These are phyloP conservation scores for Psittacula cyanocephala DNA, from an alignment of 2,113 vertebrate species.

Conservation along the genomic window DNA sequence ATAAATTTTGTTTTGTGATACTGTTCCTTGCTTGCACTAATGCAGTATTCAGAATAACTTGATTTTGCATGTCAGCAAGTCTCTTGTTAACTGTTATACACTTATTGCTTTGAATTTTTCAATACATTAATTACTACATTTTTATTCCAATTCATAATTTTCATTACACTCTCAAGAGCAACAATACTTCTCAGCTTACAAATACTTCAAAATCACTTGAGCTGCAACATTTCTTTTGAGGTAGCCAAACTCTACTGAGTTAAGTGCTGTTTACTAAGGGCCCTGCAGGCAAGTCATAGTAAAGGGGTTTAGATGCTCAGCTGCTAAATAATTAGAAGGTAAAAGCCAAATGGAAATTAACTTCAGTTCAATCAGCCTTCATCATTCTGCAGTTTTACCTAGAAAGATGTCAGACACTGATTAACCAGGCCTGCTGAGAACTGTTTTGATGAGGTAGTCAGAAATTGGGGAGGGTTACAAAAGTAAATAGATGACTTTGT, in stretches of 20 bases:
- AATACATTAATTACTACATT: background rate
- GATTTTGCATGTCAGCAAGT: background rate
- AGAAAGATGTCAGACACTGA: slow-evolving; percentile 11
- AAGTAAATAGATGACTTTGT: slow-evolving; percentile 12
- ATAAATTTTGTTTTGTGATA: background rate
- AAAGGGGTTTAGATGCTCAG: background rate
- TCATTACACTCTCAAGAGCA: background rate
- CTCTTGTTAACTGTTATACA: background rate
- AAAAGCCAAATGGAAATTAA: slow-evolving; percentile 55
- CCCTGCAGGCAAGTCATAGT: background rate
- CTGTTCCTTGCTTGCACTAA: background rate
- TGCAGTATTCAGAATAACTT: background rate
- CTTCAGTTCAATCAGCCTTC: background rate
- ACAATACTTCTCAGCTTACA: slow-evolving; percentile 1
- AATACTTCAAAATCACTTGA: slow-evolving; percentile 18
- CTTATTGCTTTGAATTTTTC: background rate
- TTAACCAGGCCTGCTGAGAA: background rate
- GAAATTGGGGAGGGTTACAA: background rate
- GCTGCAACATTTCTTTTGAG: background rate
- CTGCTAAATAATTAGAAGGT: slow-evolving; percentile 40
- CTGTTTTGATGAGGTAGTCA: background rate
- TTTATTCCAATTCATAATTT: slow-evolving; percentile 1
- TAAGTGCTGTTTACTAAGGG: background rate
- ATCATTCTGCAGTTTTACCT: background rate
- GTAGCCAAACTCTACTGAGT: background rate